phyloP scores from a whole-genome alignment of 2,888 invertebrate species.

The Glyphotaelius pellucidus region DNA sequence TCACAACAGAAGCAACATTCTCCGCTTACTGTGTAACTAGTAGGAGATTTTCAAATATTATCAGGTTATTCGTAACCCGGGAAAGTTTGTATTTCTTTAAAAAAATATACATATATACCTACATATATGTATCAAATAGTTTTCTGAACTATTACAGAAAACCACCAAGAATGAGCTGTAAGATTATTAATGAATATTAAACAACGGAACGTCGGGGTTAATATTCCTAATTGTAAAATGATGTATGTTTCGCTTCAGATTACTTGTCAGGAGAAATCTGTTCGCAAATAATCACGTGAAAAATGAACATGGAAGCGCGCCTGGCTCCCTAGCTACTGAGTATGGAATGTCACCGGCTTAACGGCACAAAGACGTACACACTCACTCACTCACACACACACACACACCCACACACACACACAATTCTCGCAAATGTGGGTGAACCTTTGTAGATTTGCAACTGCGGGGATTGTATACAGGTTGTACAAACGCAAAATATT shows the following conservation, averaged over 20 bases:
- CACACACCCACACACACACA: background rate
- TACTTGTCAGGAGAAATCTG: slow-evolving; percentile 13
- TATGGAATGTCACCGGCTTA: slow-evolving; percentile 35
- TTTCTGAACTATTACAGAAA: too few relatives aligned
- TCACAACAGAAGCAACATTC: too few relatives aligned
- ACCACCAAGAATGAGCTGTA: background rate
- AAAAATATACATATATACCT: too few relatives aligned
- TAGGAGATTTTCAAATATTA: too few relatives aligned
- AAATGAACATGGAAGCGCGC: slow-evolving; percentile 47
- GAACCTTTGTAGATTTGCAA: background rate
- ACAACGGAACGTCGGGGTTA: background rate
- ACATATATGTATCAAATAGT: too few relatives aligned
- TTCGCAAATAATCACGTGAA: slow-evolving; percentile 45
- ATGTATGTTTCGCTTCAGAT: slow-evolving; percentile 10
- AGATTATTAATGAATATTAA: background rate
- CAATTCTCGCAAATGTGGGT: background rate
- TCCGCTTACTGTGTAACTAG: too few relatives aligned
- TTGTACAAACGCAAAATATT: background rate
- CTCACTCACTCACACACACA: background rate
- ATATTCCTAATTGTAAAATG: background rate
- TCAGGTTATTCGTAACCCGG: too few relatives aligned
- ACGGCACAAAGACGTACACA: background rate
- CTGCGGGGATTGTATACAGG: background rate
- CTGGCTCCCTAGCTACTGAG: background rate
- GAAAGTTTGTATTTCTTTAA: too few relatives aligned